Conservation (phyloP, 2,888 invertebrate genomes). For the Rhyacophila evoluta region DNA sequence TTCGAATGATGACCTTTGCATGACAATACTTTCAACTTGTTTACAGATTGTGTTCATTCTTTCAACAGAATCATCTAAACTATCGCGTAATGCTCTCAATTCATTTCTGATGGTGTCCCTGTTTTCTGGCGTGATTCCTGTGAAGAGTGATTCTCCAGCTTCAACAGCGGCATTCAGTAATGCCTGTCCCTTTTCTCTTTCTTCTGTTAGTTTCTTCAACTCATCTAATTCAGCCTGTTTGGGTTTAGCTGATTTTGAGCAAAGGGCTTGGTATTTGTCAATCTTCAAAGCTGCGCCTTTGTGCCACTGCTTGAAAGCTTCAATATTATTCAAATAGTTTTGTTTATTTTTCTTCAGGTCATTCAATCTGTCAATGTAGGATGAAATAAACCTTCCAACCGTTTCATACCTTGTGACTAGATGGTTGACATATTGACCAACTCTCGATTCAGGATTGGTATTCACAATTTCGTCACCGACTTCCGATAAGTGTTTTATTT, state of each 20-base stretch:
- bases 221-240: conserved; percentile 82
- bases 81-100: conserved; percentile 81
- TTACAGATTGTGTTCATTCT: conserved; percentile 87
- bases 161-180: conserved; percentile 85
- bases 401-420: conserved; percentile 81
- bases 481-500: conserved; percentile 76
- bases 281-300: conserved; percentile 81
- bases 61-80: conserved; percentile 87
- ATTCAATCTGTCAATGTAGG: conserved; percentile 78
- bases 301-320: conserved; percentile 84
- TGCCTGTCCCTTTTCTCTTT: conserved; percentile 83
- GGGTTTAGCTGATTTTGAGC: conserved; percentile 80
- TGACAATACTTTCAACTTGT: conserved; percentile 87
- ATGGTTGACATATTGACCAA: conserved; percentile 84
- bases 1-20: conserved; percentile 93
- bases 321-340: conserved; percentile 75
- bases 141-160: conserved; percentile 89
- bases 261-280: conserved; percentile 77
- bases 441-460: conserved; percentile 85
- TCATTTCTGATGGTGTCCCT: conserved; percentile 88
- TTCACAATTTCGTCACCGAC: conserved; percentile 80
- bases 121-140: conserved; percentile 88
- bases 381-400: conserved; percentile 77
- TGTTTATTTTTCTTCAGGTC: conserved; percentile 79
- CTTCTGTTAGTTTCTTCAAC: conserved; percentile 78